A percentile compares a stretch with the other conserved stretches of the same genome.
Conservation (phyloP, 2,113 vertebrate species). For the Syngnathus typhle region DNA sequence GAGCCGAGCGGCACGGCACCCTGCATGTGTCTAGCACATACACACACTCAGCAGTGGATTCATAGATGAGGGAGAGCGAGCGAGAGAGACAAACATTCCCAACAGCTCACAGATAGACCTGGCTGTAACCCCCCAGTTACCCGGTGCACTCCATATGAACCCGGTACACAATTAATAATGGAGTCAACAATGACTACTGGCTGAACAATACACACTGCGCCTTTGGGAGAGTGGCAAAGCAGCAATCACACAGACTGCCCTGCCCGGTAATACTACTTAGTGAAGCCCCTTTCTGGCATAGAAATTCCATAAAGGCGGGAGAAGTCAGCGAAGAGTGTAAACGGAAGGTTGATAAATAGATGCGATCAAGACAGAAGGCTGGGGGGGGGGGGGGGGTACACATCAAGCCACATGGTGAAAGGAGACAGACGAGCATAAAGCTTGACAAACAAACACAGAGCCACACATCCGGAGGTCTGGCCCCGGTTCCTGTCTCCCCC, state of each 20-base stretch:
- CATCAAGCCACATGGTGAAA: slow-evolving; percentile 30
- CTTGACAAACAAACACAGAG: slow-evolving; percentile 49
- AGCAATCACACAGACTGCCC: slow-evolving; percentile 13
- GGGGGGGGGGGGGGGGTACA: slow-evolving; percentile 30
- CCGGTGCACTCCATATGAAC: slow-evolving; percentile 69
- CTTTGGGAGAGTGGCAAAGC: slow-evolving; percentile 18
- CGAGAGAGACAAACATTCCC: slow-evolving; percentile 16
- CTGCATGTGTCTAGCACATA: slow-evolving; percentile 16
- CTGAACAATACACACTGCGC: slow-evolving; percentile 33
- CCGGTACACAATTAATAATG: slow-evolving; percentile 66
- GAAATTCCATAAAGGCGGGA: slow-evolving; percentile 10
- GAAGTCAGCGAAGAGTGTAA: slow-evolving; percentile 11
- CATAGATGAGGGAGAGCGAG: neutral
- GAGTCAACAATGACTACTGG: slow-evolving; percentile 56
- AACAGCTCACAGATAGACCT: slow-evolving; percentile 42
- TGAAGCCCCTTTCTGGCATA: slow-evolving; percentile 6
- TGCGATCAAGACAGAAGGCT: slow-evolving; percentile 4
- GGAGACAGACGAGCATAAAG: slow-evolving; percentile 24
- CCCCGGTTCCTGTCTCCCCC: slow-evolving; percentile 32
- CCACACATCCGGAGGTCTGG: slow-evolving; percentile 44
- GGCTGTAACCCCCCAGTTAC: slow-evolving; percentile 62
- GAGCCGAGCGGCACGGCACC: slow-evolving; percentile 21
- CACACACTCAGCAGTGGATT: slow-evolving; percentile 3
- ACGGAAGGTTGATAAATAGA: slow-evolving; percentile 8
- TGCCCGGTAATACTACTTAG: slow-evolving; percentile 24